Evolutionary conservation across 2,797 vertebrate species (phyloP), one percentile per base, ranked within the genome.

Genomic region (Telmatherina bonti): DNA sequence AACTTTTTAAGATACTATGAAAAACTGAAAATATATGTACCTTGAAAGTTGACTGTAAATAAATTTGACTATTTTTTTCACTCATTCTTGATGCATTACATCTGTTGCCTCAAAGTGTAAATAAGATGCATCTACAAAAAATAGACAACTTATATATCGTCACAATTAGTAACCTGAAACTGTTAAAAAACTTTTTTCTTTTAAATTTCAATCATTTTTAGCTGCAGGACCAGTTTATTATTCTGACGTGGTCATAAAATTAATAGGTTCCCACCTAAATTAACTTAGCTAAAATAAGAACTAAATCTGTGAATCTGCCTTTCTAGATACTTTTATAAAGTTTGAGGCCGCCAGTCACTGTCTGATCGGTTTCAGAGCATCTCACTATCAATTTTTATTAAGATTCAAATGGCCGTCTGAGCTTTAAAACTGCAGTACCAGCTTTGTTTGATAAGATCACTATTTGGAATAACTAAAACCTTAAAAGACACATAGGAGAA

Each of bases 31-130:
- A 47, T 26, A 26, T 54, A 47, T 58, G 20, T 76, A 1, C 67
- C 41, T 20, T 68, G 3, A 68, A 4, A 52, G 18, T 82, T 59
- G 58, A 66, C 26, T 84, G 78, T 81, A 79, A 77, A 85, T 83
- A 84, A 84, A 87, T 2, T 8, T 36, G 43, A 49, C 72, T 60
- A 58, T 12, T 56, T 49, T 53, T 22, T 52, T 13, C 51, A 27
- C 6, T 27, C 24, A 16, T 53, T 27, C 15, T 15, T 15, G 10
- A 52, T 52, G 22, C 6, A 27, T 15, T 52, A 53, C 13, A 53
- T 29, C 41, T 45, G 20, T n/a, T 45, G 20, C 43, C 9, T n/a
- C 20, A 10, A 45, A 45, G 20, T n/a, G 7, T 20, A 4, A 43
- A 20, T 20, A 18, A 43, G 18, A 43, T 43, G 16, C 7, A 20